phyloP scores from a whole-genome alignment of 2,797 vertebrate genomes.

The Ispidina picta region DNA sequence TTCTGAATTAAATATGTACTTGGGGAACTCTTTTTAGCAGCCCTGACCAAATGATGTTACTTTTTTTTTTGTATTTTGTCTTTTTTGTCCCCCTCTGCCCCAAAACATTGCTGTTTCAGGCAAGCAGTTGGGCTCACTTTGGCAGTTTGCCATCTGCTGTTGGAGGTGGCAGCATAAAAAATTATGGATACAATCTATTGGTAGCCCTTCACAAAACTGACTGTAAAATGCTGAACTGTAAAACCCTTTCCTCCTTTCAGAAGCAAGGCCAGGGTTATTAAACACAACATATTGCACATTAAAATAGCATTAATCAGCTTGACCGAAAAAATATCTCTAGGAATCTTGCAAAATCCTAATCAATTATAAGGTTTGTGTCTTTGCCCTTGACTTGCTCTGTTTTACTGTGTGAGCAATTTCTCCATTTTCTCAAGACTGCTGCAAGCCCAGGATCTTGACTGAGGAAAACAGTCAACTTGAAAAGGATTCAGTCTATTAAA shows the following conservation, averaged over 20 bases:
- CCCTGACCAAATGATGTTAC: not conserved
- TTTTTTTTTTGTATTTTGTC: not conserved
- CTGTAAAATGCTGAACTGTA: constrained; percentile 40
- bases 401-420: not conserved
- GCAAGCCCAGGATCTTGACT: not conserved
- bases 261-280: constrained; percentile 35
- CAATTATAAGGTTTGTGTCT: not conserved
- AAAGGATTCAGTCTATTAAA: not conserved
- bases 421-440: not conserved
- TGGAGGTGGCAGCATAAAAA: constrained; percentile 36
- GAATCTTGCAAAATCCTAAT: constrained; percentile 22
- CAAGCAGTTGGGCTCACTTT: not conserved
- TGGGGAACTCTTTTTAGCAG: not conserved
- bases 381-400: constrained; percentile 45
- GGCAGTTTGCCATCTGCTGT: constrained; percentile 38
- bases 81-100: not conserved
- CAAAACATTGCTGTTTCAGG: not conserved
- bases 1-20: not conserved
- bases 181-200: constrained; percentile 26
- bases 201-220: constrained; percentile 22
- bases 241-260: constrained; percentile 35
- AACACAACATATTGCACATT: constrained; percentile 40
- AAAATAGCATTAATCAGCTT: constrained; percentile 55
- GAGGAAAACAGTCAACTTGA: not conserved
- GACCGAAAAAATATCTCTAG: not conserved